These are phyloP conservation scores for Lagria hirta DNA, from an alignment of 2,888 invertebrate genomes.

Conservation along the genomic window DNA sequence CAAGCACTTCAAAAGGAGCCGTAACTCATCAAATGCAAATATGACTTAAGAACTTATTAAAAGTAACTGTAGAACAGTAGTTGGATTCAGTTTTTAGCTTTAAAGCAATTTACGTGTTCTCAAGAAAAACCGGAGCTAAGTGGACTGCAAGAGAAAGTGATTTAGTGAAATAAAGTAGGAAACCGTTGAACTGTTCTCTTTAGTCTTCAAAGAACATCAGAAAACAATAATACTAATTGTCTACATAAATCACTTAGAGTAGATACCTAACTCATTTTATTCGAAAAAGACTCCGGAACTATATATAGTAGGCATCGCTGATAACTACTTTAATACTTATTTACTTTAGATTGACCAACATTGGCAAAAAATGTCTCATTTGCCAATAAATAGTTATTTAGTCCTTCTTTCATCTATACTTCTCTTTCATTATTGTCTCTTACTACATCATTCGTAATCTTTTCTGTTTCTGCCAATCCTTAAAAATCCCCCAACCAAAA, in stretches of 20 bases:
- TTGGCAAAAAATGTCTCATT: neutral
- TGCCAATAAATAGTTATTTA: too few species aligned
- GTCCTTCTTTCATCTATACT: too few species aligned
- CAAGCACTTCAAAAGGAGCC: neutral
- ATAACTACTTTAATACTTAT: too few species aligned
- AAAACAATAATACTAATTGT: too few species aligned
- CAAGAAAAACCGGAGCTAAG: neutral
- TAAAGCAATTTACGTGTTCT: neutral
- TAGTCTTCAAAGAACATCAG: neutral
- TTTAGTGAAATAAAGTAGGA: neutral
- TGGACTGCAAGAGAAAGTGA: conserved; percentile 4
- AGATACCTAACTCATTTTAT: too few species aligned
- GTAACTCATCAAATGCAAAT: conserved; percentile 4
- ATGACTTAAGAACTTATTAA: neutral
- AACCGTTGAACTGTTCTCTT: neutral
- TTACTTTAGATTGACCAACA: neutral
- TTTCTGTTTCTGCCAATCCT: too few species aligned
- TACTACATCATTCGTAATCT: too few species aligned
- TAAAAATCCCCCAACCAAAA: too few species aligned
- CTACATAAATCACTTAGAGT: too few species aligned
- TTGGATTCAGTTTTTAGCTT: neutral
- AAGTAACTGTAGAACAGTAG: neutral
- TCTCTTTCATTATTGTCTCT: too few species aligned
- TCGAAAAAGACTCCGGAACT: too few species aligned
- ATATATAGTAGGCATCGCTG: too few species aligned